Evolutionary conservation across 2,797 vertebrate genomes (phyloP).

Genomic region (Lemur catta): DNA sequence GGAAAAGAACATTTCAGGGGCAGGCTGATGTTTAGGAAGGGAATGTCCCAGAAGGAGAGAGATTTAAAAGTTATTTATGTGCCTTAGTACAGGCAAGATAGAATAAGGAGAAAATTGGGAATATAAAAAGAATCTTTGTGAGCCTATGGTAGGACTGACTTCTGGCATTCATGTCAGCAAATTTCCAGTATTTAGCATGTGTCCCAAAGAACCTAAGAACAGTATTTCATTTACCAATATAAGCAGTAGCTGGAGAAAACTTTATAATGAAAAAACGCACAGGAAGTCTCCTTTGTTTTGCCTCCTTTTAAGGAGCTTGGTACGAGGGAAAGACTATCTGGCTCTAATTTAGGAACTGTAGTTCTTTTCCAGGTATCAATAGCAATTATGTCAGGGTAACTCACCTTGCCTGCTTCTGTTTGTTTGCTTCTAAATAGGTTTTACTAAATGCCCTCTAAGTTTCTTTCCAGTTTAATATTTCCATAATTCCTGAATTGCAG

Average conservation of each 20-base stretch:
- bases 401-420: background rate
- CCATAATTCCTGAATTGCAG: background rate
- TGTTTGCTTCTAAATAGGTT: background rate
- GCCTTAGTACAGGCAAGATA: background rate
- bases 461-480: background rate
- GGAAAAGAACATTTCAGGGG: background rate
- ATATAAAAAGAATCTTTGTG: background rate
- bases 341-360: background rate
- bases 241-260: background rate
- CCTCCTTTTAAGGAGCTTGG: background rate
- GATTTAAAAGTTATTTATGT: background rate
- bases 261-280: background rate
- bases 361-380: background rate
- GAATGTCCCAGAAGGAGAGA: background rate
- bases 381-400: background rate
- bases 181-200: background rate
- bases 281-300: background rate
- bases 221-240: background rate
- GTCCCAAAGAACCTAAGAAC: background rate
- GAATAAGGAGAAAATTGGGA: background rate
- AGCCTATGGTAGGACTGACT: background rate
- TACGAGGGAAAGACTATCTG: background rate
- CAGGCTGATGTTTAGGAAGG: background rate
- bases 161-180: background rate
- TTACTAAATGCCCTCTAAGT: background rate